phyloP scores from a whole-genome alignment of 2,888 invertebrate genomes.

The Phyllotreta cruciferae region DNA sequence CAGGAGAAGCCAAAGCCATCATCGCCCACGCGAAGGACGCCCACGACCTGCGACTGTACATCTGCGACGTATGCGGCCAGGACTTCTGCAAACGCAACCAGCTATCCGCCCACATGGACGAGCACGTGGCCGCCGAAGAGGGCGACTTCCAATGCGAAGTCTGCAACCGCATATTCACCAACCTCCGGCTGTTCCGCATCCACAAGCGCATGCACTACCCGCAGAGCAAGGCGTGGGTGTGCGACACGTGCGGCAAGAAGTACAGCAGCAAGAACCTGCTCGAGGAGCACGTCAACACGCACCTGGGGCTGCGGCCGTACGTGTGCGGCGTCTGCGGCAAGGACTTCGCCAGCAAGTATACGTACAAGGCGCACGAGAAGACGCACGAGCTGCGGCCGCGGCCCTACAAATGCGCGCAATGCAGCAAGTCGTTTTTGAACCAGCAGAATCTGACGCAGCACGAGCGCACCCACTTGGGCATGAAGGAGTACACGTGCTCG shows the following conservation, averaged over 20 bases:
- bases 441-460: conserved; percentile 79
- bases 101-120: conserved; percentile 69
- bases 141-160: conserved; percentile 71
- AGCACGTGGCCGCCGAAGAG: conserved; percentile 68
- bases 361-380: conserved; percentile 76
- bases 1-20: conserved; percentile 67
- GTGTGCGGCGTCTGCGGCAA: conserved; percentile 72
- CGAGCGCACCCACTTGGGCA: conserved; percentile 74
- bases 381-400: conserved; percentile 74
- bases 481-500: conserved; percentile 74
- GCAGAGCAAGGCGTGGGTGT: conserved; percentile 69
- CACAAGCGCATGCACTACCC: conserved; percentile 71
- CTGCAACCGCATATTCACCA: conserved; percentile 69
- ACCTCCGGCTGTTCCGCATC: conserved; percentile 67
- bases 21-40: conserved; percentile 64
- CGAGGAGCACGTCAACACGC: conserved; percentile 76
- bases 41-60: conserved; percentile 43
- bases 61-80: conserved; percentile 74
- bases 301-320: conserved; percentile 73
- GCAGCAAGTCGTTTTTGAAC: conserved; percentile 78
- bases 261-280: conserved; percentile 74
- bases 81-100: conserved; percentile 71
- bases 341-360: conserved; percentile 81
- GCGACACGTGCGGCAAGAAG: conserved; percentile 70
- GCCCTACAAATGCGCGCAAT: conserved; percentile 72